Evolutionary conservation across 1,140 invertebrate species (phyloP).

Genomic region (Drosophila punjabiensis): DNA sequence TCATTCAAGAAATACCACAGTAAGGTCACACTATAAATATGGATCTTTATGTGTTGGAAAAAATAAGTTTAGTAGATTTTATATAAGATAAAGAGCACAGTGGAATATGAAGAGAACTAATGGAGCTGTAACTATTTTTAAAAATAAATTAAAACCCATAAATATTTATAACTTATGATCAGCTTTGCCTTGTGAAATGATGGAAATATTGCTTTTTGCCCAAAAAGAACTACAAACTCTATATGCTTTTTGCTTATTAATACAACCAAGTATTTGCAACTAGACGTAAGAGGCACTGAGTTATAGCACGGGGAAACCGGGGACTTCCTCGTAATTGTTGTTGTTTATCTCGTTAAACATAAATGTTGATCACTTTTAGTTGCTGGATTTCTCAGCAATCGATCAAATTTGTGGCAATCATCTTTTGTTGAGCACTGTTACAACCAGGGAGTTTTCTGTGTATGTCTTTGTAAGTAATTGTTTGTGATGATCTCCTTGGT

Average conservation of each 20-base stretch:
- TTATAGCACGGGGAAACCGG: conserved; percentile 10
- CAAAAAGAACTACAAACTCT: neutral
- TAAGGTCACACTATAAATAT: too few species aligned
- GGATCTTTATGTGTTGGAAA: too few species aligned
- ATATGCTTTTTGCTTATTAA: neutral
- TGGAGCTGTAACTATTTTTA: neutral
- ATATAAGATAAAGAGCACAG: too few species aligned
- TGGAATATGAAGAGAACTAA: too few species aligned
- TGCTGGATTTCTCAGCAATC: conserved; percentile 30
- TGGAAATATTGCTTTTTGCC: neutral
- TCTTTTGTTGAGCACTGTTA: conserved; percentile 43
- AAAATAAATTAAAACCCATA: neutral
- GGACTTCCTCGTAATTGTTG: neutral
- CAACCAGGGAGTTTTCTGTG: conserved; percentile 2
- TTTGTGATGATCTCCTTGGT: conserved; percentile 26
- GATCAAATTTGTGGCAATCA: conserved; percentile 41
- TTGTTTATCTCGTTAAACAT: conserved; percentile 9
- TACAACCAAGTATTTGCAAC: neutral
- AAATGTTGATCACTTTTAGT: conserved; percentile 29
- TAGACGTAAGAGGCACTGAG: neutral
- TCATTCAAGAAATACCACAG: too few species aligned
- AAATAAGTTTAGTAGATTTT: too few species aligned
- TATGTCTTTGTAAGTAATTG: conserved; percentile 20
- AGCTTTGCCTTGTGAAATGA: neutral
- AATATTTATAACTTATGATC: neutral